Evolutionary conservation across 2,888 invertebrate species (phyloP).

Genomic region (Lycia hirtaria): DNA sequence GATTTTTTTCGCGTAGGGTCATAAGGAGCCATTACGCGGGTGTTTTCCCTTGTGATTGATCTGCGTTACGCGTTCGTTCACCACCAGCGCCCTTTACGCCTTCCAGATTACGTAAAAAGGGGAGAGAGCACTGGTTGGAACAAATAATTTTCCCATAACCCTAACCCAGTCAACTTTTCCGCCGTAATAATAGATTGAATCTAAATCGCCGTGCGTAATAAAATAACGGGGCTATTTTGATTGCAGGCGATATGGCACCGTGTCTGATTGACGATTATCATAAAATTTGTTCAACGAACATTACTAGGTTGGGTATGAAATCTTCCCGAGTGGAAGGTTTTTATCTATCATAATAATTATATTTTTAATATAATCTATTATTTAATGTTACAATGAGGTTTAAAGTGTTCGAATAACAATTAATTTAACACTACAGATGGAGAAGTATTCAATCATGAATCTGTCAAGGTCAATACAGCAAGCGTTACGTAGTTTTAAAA

Average conservation of each 20-base stretch:
- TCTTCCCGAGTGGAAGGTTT: conserved; percentile 11
- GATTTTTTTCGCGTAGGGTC: conserved; percentile 55
- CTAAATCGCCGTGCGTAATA: conserved; percentile 20
- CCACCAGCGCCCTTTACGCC: conserved; percentile 36
- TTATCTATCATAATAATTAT: conserved; percentile 1
- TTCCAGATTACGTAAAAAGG: conserved; percentile 33
- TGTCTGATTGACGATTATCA: conserved; percentile 35
- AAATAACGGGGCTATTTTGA: conserved; percentile 29
- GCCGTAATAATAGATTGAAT: conserved; percentile 16
- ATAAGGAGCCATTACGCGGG: conserved; percentile 72
- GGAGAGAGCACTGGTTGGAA: conserved; percentile 20
- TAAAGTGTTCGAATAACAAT: conserved; percentile 10
- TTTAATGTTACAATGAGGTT: conserved; percentile 13
- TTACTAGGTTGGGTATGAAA: conserved; percentile 21
- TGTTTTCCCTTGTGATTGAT: conserved; percentile 76
- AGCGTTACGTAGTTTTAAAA: conserved; percentile 47
- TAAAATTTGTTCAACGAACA: conserved; percentile 36
- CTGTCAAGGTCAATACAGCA: conserved; percentile 63
- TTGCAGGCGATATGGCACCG: conserved; percentile 35
- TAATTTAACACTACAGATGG: conserved; percentile 16
- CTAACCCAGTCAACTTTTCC: background rate
- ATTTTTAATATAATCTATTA: conserved; percentile 2
- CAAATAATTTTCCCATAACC: conserved; percentile 11
- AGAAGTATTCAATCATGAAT: conserved; percentile 50
- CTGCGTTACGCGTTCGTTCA: conserved; percentile 53